phyloP scores from a whole-genome alignment of 1,140 invertebrate species.

The Semibalanus balanoides region DNA sequence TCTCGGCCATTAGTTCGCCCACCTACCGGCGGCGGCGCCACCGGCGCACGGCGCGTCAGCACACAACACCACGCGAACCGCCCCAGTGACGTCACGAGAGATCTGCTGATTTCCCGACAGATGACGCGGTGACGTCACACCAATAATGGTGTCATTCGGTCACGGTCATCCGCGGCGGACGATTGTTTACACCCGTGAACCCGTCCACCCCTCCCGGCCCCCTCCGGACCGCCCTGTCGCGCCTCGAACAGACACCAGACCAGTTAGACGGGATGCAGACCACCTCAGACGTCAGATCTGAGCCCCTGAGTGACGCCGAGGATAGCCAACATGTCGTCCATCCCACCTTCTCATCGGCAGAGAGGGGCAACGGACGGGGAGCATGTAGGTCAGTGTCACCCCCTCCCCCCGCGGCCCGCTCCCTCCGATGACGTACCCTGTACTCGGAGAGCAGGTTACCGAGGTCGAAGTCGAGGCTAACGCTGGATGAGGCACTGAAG shows the following conservation, averaged over 20 bases:
- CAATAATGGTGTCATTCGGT: not conserved
- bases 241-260: no score
- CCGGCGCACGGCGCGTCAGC: not conserved
- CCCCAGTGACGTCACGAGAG: no score
- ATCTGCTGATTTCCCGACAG: no score
- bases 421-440: not conserved
- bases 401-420: no score
- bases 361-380: no score
- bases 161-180: not conserved
- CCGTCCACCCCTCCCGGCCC: not conserved
- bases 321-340: no score
- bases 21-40: not conserved
- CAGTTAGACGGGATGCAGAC: no score
- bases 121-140: not conserved
- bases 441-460: conserved; percentile 1
- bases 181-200: not conserved
- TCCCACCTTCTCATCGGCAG: no score
- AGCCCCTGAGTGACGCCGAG: no score
- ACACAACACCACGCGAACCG: not conserved
- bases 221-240: no score
- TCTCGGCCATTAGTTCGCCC: not conserved
- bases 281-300: no score
- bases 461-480: not conserved
- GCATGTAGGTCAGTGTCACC: not conserved
- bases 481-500: not conserved